Conservation (phyloP, 2,113 vertebrate genomes). For the Petrocephalus zakoni region DNA sequence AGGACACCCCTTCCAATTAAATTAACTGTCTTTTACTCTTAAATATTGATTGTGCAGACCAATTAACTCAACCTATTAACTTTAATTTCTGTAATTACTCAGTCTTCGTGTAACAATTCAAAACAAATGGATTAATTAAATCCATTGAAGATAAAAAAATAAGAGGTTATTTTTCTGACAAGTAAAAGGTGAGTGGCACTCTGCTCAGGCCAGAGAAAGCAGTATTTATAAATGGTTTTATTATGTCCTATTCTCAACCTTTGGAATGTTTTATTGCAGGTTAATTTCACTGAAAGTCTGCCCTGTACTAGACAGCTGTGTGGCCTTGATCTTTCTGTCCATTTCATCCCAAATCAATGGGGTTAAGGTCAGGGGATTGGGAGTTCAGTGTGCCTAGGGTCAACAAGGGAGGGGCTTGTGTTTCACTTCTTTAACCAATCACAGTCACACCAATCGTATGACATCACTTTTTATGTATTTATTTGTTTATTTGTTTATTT, state of each 20-base stretch:
- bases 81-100: slow-evolving; percentile 14
- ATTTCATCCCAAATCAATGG: neutral
- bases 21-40: neutral
- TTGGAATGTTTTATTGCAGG: neutral
- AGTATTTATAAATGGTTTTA: neutral
- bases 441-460: neutral
- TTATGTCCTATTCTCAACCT: neutral
- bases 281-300: neutral
- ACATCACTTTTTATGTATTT: neutral
- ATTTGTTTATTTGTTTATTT: too few relatives aligned
- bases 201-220: neutral
- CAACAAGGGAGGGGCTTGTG: too few relatives aligned
- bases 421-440: neutral
- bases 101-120: slow-evolving; percentile 4
- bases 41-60: slow-evolving; percentile 8
- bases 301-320: neutral
- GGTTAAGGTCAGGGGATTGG: neutral
- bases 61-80: slow-evolving; percentile 8
- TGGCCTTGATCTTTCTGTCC: neutral
- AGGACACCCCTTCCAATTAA: neutral
- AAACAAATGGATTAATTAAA: neutral
- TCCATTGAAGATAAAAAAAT: neutral
- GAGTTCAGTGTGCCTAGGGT: neutral
- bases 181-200: neutral
- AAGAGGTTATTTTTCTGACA: neutral